Percentiles rank a stretch among this genome's conserved stretches.
Conservation (phyloP, 2,888 invertebrate genomes). For the Hipparchia sbordonii region DNA sequence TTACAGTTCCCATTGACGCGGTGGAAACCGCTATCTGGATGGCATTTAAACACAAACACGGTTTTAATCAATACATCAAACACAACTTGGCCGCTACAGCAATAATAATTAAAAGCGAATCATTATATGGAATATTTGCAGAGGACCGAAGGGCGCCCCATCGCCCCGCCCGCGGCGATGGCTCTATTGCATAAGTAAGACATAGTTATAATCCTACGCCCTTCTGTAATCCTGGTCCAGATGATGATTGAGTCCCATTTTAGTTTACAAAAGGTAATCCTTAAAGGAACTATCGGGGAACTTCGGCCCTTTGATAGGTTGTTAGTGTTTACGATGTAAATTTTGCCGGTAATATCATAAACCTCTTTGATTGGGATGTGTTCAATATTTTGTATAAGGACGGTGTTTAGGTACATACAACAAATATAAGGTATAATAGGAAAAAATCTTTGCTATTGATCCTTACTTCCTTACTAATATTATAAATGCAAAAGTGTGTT, state of each 20-base stretch:
- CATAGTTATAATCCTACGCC: constrained; percentile 60
- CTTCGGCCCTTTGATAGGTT: constrained; percentile 65
- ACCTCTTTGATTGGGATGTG: constrained; percentile 76
- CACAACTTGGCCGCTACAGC: constrained; percentile 75
- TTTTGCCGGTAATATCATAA: constrained; percentile 78
- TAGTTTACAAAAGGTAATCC: constrained; percentile 83
- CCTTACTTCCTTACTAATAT: too few species aligned
- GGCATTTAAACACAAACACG: constrained; percentile 77
- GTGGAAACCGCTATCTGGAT: constrained; percentile 53
- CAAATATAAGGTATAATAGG: too few species aligned
- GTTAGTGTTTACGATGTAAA: constrained; percentile 82
- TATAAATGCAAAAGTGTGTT: too few species aligned
- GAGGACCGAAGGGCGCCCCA: constrained; percentile 69
- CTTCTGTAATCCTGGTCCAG: constrained; percentile 74
- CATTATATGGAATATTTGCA: constrained; percentile 80
- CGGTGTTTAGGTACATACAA: not conserved
- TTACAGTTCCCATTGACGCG: constrained; percentile 63
- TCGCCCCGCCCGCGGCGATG: constrained; percentile 62
- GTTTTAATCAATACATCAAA: constrained; percentile 83
- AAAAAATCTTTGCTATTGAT: too few species aligned
- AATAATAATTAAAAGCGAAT: constrained; percentile 83
- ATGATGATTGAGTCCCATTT: constrained; percentile 81
- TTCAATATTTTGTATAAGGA: constrained; percentile 62
- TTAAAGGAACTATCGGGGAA: constrained; percentile 77
- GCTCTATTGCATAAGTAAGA: constrained; percentile 54